These are phyloP conservation scores for Epinephelus malabaricus DNA, from an alignment of 2,797 vertebrate genomes.

Conservation along the genomic window DNA sequence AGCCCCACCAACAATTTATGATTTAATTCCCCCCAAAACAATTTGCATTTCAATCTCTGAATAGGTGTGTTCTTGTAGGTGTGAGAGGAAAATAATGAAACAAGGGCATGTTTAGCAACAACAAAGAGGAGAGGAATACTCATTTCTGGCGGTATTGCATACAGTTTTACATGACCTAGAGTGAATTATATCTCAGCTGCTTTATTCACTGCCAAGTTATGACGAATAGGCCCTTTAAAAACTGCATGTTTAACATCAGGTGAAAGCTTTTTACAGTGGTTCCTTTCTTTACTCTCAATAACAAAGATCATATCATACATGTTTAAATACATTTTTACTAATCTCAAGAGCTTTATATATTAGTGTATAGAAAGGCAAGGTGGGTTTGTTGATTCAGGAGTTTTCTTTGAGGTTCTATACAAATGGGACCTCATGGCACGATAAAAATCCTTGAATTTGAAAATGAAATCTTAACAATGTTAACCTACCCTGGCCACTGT, in stretches of 20 bases:
- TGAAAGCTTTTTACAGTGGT: background rate
- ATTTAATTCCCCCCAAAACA: conserved; percentile 20
- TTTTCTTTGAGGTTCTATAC: background rate
- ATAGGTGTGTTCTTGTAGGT: conserved; percentile 11
- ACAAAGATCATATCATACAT: background rate
- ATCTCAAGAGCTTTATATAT: background rate
- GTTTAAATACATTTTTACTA: background rate
- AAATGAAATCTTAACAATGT: background rate
- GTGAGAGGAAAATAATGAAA: conserved; percentile 17
- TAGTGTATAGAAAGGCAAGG: background rate
- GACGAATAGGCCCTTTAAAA: conserved; percentile 22
- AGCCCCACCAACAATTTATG: conserved; percentile 27
- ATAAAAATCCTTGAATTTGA: conserved; percentile 1
- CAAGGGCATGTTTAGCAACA: conserved; percentile 2
- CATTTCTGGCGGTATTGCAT: background rate
- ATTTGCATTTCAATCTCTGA: conserved; percentile 41
- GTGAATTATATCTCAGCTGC: conserved; percentile 13
- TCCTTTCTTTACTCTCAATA: conserved; percentile 7
- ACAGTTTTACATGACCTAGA: conserved; percentile 9
- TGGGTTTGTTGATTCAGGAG: background rate
- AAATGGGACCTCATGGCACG: background rate
- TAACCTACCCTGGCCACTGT: background rate
- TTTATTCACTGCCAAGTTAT: conserved; percentile 6
- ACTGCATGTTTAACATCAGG: background rate
- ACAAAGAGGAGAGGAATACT: conserved; percentile 3